These are phyloP conservation scores for Takifugu rubripes DNA, from an alignment of 2,797 vertebrate species.

Conservation along the genomic window DNA sequence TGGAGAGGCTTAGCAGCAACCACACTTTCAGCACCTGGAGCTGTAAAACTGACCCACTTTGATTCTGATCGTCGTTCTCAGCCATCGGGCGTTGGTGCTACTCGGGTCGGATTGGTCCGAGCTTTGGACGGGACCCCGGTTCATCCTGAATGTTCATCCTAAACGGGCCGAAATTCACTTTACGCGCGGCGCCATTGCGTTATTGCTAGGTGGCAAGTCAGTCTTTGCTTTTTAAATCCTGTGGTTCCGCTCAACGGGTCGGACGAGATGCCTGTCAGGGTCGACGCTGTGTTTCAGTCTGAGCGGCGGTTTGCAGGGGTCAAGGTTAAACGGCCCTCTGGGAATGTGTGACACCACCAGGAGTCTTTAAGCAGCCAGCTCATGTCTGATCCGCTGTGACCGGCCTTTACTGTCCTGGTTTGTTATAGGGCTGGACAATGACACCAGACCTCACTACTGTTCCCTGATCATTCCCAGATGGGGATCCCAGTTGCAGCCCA, in stretches of 20 bases:
- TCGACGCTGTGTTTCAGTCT: not conserved
- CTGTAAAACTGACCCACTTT: slow-evolving; percentile 24
- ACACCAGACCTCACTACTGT: slow-evolving; percentile 62
- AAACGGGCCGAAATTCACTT: too few relatives aligned
- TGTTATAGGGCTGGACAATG: slow-evolving; percentile 59
- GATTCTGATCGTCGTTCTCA: too few relatives aligned
- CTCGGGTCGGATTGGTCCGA: too few relatives aligned
- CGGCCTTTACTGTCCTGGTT: slow-evolving; percentile 59
- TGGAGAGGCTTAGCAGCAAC: slow-evolving; percentile 74
- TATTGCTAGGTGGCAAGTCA: too few relatives aligned
- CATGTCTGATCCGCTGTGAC: slow-evolving; percentile 41
- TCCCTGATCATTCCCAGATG: slow-evolving; percentile 71
- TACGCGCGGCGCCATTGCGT: too few relatives aligned
- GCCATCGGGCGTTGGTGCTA: too few relatives aligned
- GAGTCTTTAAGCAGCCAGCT: slow-evolving; percentile 30
- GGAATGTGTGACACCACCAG: slow-evolving; percentile 25
- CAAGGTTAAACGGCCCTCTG: slow-evolving; percentile 39
- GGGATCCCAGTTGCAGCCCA: slow-evolving; percentile 40
- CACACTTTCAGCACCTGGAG: slow-evolving; percentile 64
- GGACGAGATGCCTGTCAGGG: too few relatives aligned
- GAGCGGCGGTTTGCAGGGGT: slow-evolving; percentile 37
- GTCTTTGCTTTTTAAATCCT: too few relatives aligned
- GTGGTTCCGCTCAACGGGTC: too few relatives aligned
- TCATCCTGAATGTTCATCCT: too few relatives aligned
- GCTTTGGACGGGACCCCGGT: too few relatives aligned